Evolutionary conservation across 2,113 vertebrate species (phyloP), one percentile per base, ranked within the genome.

Genomic region (Nannobrachium achirus): DNA sequence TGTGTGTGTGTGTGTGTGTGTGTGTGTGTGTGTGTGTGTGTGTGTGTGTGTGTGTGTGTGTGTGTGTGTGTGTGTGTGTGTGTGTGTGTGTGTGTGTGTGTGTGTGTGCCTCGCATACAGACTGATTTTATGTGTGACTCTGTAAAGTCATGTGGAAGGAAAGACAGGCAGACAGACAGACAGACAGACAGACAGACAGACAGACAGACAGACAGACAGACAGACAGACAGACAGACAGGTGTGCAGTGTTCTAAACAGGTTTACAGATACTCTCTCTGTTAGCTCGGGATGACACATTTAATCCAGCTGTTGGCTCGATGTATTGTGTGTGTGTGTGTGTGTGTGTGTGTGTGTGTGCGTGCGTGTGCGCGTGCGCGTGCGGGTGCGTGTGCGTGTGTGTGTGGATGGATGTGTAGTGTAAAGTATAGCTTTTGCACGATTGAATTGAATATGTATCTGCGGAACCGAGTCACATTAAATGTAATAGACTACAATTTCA

Each of bases 231-330:
- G n/a, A 46, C 38, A 48, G 38, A 38, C 33, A 53, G n/a, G n/a
- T n/a, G n/a, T n/a, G n/a, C 50, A 65, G 60, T 6, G n/a, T 25
- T 7, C 44, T 50, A 57, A 48, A 73, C 52, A 51, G 52, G 52
- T 63, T 42, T 44, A 40, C 10, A 76, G 71, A 74, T 50, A 71
- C 19, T 57, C 46, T 15, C 19, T 62, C 69, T 73, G 60, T 62
- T 71, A 50, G 56, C 61, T 7, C 60, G 15, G 44, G 77, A 72
- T 62, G 71, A 67, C 18, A 13, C 58, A 65, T 66, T 49, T 52
- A 66, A 71, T 68, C 2, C 48, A 51, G 75, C 86, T 82, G 84
- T 77, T 75, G 49, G 18, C 50, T 60, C 76, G 75, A 55, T 2
- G 65, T 53, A 44, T 56, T 44, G 63, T 61, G n/a, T 13, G 1